Evolutionary conservation across 1,140 invertebrate genomes (phyloP).

Genomic region (Pseudomyrmex cubaensis): DNA sequence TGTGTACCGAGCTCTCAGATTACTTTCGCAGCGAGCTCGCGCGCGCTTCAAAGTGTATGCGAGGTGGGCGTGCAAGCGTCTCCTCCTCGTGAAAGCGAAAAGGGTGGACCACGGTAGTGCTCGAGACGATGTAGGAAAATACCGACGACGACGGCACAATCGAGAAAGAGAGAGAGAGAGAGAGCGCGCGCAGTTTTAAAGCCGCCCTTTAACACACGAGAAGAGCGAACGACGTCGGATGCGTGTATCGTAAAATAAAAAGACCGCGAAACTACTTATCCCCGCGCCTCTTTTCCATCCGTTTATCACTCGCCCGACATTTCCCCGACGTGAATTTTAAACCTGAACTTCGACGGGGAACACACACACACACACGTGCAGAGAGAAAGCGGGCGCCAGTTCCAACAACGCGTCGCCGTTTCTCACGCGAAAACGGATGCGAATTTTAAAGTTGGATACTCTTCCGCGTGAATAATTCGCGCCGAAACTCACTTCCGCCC

Average conservation of each 20-base stretch:
- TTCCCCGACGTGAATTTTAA: background rate
- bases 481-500: background rate
- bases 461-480: background rate
- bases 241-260: conserved; percentile 30
- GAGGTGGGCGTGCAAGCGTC: conserved; percentile 21
- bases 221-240: background rate
- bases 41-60: conserved; percentile 23
- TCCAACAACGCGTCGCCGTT: background rate
- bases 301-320: background rate
- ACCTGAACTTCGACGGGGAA: background rate
- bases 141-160: background rate
- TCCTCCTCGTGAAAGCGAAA: background rate
- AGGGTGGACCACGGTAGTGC: conserved; percentile 13
- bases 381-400: too few relatives aligned
- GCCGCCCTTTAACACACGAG: conserved; percentile 19
- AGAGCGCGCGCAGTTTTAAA: conserved; percentile 6
- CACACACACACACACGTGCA: too few relatives aligned
- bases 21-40: conserved; percentile 16
- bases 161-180: background rate
- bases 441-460: background rate
- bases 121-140: conserved; percentile 35
- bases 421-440: background rate
- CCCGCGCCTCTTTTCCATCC: background rate
- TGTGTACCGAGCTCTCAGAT: conserved; percentile 58
- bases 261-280: background rate